phyloP scores from a whole-genome alignment of 2,888 invertebrate species.

The Teleogryllus oceanicus region DNA sequence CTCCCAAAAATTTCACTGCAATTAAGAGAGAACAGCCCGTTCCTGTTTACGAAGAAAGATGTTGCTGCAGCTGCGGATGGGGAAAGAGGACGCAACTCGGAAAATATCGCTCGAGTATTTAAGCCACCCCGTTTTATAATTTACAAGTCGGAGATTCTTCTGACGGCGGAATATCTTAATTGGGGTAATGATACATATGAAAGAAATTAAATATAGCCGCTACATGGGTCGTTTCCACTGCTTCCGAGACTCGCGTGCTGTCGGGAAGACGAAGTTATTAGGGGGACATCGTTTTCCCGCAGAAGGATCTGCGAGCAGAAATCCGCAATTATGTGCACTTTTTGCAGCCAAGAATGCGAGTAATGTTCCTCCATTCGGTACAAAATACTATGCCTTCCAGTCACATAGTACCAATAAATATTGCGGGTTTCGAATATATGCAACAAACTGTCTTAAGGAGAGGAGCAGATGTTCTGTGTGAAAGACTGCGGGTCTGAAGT shows the following conservation, averaged over 20 bases:
- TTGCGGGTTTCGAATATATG: too few relatives aligned
- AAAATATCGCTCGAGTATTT: conserved; percentile 6
- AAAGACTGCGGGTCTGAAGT: too few relatives aligned
- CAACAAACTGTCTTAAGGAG: too few relatives aligned
- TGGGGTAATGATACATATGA: conserved; percentile 18
- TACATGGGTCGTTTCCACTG: neutral
- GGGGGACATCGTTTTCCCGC: neutral
- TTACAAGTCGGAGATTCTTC: neutral
- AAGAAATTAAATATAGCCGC: neutral
- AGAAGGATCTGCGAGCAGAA: neutral
- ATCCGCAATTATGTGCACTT: neutral
- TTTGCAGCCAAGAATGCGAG: neutral
- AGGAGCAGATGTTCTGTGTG: too few relatives aligned
- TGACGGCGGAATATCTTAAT: conserved; percentile 6
- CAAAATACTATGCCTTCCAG: too few relatives aligned
- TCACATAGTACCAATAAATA: too few relatives aligned
- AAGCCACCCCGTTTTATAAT: neutral
- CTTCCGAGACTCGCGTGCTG: neutral
- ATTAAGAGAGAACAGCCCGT: conserved; percentile 18
- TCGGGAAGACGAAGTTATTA: neutral
- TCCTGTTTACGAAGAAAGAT: conserved; percentile 18
- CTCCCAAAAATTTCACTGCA: conserved; percentile 18
- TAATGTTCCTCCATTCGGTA: neutral
- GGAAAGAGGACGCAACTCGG: neutral
- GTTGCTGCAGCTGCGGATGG: neutral